Evolutionary conservation across 53 echinoderm and acorn worm genomes (phyloP).

Genomic region (Echinarachnius parma): DNA sequence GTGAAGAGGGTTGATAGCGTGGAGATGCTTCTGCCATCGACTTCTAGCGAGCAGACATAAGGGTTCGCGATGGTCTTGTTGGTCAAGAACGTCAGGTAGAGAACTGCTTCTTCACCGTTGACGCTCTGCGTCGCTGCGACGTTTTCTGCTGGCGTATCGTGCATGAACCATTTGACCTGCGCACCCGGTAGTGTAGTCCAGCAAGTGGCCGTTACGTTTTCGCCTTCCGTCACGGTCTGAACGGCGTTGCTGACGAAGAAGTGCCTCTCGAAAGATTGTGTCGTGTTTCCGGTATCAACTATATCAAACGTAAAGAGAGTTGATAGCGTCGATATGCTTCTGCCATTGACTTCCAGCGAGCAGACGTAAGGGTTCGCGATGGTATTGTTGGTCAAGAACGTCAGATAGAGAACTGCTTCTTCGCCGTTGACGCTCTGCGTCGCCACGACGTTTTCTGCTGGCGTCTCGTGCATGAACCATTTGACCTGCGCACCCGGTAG

Average conservation of each 20-base stretch:
- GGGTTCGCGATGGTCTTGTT: not conserved
- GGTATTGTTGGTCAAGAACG: not conserved
- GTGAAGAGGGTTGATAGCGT: constrained; percentile 2
- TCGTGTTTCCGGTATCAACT: too few relatives aligned
- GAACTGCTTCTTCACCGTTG: not conserved
- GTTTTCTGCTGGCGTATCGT: constrained; percentile 21
- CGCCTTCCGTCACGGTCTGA: not conserved
- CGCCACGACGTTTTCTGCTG: constrained; percentile 1
- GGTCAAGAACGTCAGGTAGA: not conserved
- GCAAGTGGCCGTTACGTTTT: constrained; percentile 8
- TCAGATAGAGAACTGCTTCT: not conserved
- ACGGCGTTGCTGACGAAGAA: constrained; percentile 1
- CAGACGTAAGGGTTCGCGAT: constrained; percentile 8
- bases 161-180: constrained; percentile 15
- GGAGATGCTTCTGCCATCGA: constrained; percentile 1
- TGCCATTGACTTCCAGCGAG: constrained; percentile 8
- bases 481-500: constrained; percentile 4
- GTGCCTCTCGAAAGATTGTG: constrained; percentile 6
- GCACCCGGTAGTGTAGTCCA: constrained; percentile 10
- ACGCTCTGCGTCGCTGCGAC: not conserved
- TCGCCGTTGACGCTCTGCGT: not conserved
- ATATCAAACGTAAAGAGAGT: constrained; percentile 1
- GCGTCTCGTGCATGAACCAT: constrained; percentile 26
- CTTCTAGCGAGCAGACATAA: constrained; percentile 9
- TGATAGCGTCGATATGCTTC: not conserved